phyloP scores from a whole-genome alignment of 1,140 invertebrate genomes.

The Antheraea mylitta region DNA sequence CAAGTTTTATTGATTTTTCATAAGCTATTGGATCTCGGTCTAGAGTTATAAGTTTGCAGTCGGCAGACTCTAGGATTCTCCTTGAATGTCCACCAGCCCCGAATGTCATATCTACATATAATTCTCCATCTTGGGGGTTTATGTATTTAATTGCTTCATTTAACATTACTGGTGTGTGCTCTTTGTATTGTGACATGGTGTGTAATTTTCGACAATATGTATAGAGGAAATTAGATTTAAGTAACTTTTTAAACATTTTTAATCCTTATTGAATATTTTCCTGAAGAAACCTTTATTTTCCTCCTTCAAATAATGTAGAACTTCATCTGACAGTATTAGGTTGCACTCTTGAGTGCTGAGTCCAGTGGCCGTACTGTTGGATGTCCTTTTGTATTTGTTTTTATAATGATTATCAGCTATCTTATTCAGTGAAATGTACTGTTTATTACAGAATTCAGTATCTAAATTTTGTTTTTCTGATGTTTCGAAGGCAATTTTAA shows the following conservation, averaged over 20 bases:
- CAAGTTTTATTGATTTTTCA: slow-evolving; percentile 82
- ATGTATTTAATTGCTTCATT: slow-evolving; percentile 85
- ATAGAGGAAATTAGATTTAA: neutral
- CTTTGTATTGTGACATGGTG: slow-evolving; percentile 47
- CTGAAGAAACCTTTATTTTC: slow-evolving; percentile 79
- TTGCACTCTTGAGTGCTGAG: slow-evolving; percentile 85
- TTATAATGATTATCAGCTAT: slow-evolving; percentile 85
- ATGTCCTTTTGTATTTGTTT: slow-evolving; percentile 81
- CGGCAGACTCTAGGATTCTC: slow-evolving; percentile 80
- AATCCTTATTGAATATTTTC: slow-evolving; percentile 69
- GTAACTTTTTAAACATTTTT: slow-evolving; percentile 43
- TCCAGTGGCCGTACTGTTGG: slow-evolving; percentile 83
- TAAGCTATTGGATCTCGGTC: slow-evolving; percentile 93
- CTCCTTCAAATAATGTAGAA: slow-evolving; percentile 81
- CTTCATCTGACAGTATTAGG: slow-evolving; percentile 84
- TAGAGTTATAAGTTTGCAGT: slow-evolving; percentile 88
- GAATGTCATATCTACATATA: slow-evolving; percentile 95
- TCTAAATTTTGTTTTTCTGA: slow-evolving; percentile 79
- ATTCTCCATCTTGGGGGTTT: slow-evolving; percentile 80
- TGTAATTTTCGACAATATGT: slow-evolving; percentile 23
- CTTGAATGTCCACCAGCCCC: slow-evolving; percentile 94
- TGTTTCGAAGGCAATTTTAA: slow-evolving; percentile 83
- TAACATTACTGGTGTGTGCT: slow-evolving; percentile 86
- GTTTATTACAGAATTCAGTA: slow-evolving; percentile 81
- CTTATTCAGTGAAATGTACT: slow-evolving; percentile 84